Evolutionary conservation across 2,888 invertebrate genomes (phyloP).

Genomic region (Heliconius ismenius): DNA sequence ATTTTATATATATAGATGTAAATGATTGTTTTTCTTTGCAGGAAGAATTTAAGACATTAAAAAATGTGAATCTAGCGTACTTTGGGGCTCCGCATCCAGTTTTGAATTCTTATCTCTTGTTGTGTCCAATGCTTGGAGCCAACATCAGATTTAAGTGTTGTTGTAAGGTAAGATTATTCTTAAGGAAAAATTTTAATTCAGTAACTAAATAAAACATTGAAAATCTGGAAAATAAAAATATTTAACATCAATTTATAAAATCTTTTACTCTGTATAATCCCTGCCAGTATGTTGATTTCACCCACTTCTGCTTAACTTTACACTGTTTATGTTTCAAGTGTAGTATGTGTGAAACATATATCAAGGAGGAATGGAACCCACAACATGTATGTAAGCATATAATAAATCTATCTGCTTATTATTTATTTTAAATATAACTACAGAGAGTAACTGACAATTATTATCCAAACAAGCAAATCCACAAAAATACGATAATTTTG

Average conservation of each 20-base stretch:
- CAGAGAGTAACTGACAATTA: not conserved
- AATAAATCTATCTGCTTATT: too few species aligned
- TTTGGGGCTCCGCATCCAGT: constrained; percentile 66
- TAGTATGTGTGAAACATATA: too few species aligned
- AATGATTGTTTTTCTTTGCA: constrained; percentile 44
- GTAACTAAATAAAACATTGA: too few species aligned
- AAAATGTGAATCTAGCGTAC: constrained; percentile 58
- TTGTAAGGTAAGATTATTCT: constrained; percentile 59
- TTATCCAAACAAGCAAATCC: not conserved
- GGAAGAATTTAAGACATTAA: constrained; percentile 64
- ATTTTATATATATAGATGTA: too few species aligned
- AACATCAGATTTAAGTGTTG: constrained; percentile 69
- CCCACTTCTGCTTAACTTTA: not conserved
- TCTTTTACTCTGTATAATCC: not conserved
- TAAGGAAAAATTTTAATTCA: not conserved
- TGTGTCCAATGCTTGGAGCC: constrained; percentile 72
- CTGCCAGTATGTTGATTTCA: not conserved
- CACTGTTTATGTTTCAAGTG: not conserved
- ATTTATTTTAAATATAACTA: too few species aligned
- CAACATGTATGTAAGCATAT: too few species aligned
- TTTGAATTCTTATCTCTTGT: constrained; percentile 69
- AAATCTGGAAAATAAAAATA: too few species aligned
- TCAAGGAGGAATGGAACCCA: too few species aligned
- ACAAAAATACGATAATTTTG: not conserved
- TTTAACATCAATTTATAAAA: too few species aligned